Conservation (phyloP, 1,140 invertebrate species). For the Agrypnia vestita region DNA sequence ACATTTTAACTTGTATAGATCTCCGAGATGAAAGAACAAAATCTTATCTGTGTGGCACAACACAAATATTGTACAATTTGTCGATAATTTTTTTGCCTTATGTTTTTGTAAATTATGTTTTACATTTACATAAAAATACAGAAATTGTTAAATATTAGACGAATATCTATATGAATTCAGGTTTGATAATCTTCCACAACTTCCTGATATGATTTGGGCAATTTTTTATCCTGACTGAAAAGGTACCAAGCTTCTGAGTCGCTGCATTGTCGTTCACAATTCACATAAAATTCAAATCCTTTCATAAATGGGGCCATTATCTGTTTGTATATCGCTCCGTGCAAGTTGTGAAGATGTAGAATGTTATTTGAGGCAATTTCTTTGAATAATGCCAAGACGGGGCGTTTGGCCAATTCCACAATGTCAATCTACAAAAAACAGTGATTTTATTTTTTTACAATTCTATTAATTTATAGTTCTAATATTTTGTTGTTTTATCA, state of each 20-base stretch:
- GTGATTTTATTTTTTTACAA: constrained; percentile 5
- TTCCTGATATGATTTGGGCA: constrained; percentile 70
- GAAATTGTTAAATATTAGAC: too few relatives aligned
- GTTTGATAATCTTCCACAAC: constrained; percentile 65
- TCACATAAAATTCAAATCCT: constrained; percentile 68
- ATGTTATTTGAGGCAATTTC: constrained; percentile 69
- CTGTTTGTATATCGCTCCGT: constrained; percentile 69
- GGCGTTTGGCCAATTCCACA: constrained; percentile 68
- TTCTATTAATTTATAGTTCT: not conserved
- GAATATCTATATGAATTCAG: too few relatives aligned
- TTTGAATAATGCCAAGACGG: constrained; percentile 67
- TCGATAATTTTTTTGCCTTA: too few relatives aligned
- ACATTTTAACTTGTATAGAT: too few relatives aligned
- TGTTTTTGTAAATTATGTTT: too few relatives aligned
- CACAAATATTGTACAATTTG: too few relatives aligned
- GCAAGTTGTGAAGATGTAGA: constrained; percentile 68
- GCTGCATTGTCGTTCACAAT: constrained; percentile 68
- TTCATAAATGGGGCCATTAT: constrained; percentile 68
- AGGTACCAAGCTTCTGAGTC: constrained; percentile 72
- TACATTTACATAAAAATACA: too few relatives aligned
- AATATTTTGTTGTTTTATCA: too few relatives aligned
- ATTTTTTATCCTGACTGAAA: constrained; percentile 66
- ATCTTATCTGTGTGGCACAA: too few relatives aligned
- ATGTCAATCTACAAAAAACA: constrained; percentile 66
- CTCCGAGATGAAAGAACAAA: too few relatives aligned